Evolutionary conservation across 2,113 vertebrate species (phyloP).

Genomic region (Heliornis fulica): DNA sequence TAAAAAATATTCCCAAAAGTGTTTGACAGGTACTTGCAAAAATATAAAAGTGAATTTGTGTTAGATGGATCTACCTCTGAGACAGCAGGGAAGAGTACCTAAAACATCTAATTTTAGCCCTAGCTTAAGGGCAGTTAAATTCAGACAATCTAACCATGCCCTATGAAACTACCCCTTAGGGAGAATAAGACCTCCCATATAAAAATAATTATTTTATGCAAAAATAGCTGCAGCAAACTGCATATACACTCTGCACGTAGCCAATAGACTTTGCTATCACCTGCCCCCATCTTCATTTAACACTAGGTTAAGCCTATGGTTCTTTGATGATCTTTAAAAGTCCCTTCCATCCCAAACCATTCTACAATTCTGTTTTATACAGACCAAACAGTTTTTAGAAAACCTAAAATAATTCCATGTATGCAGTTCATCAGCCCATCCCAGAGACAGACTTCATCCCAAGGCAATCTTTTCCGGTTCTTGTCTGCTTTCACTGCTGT

Average conservation of each 20-base stretch:
- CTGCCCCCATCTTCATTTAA: background rate
- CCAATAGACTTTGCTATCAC: background rate
- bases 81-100: background rate
- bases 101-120: background rate
- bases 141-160: background rate
- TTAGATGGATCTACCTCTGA: background rate
- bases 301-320: background rate
- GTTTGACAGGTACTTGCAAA: background rate
- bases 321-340: background rate
- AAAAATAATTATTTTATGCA: background rate
- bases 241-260: background rate
- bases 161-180: background rate
- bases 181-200: background rate
- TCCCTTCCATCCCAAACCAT: background rate
- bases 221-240: background rate
- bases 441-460: background rate
- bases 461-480: background rate
- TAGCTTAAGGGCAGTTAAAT: background rate
- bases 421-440: background rate
- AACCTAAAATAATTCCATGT: background rate
- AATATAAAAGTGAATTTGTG: background rate
- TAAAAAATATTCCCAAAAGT: background rate
- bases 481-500: background rate
- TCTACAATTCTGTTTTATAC: background rate
- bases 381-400: background rate